phyloP scores from a whole-genome alignment of 1,140 invertebrate species.

The Cyphomyrmex costatus region DNA sequence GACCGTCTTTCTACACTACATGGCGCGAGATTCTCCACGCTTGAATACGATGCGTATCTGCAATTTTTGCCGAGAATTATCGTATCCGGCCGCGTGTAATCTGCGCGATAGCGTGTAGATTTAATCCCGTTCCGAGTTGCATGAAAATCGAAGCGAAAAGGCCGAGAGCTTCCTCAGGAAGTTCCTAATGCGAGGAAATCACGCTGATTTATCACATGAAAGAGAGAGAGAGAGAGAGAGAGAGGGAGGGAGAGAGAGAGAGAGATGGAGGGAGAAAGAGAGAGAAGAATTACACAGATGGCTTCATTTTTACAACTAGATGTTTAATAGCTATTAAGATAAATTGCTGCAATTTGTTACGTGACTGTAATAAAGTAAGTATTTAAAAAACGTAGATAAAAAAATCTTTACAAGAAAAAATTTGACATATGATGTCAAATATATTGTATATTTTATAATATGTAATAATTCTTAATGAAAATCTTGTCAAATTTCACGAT shows the following conservation, averaged over 20 bases:
- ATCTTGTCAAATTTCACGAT: background rate
- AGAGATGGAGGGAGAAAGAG: conserved; percentile 5
- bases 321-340: background rate
- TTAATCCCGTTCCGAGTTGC: conserved; percentile 55
- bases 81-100: conserved; percentile 39
- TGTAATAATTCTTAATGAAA: background rate
- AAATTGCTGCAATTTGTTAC: background rate
- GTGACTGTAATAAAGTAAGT: background rate
- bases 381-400: no score
- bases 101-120: conserved; percentile 61
- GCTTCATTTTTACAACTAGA: conserved; percentile 1
- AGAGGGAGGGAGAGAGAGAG: background rate
- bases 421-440: background rate
- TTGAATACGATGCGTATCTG: conserved; percentile 16
- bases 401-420: background rate
- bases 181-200: conserved; percentile 66
- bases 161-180: conserved; percentile 59
- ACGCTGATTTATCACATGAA: conserved; percentile 28
- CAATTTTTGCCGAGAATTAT: conserved; percentile 37
- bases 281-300: background rate
- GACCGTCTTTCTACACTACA: background rate
- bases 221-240: conserved; percentile 9
- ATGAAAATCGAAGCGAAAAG: conserved; percentile 60
- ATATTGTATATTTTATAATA: background rate
- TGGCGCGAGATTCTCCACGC: background rate